Evolutionary conservation across 2,113 vertebrate genomes (phyloP).

Genomic region (Neomonachus schauinslandi): DNA sequence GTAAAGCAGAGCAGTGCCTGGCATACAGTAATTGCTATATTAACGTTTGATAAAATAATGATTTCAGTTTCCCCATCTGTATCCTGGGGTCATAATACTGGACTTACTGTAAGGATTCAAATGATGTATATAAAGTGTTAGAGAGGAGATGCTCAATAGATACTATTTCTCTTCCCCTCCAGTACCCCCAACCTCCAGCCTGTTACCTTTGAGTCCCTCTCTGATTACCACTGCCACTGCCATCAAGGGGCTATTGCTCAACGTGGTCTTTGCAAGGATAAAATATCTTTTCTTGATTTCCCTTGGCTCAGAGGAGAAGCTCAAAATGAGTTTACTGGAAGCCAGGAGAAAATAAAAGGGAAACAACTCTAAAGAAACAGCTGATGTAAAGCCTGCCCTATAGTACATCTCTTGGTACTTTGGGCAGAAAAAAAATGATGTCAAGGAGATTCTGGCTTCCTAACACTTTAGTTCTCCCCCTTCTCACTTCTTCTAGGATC

Average conservation of each 20-base stretch:
- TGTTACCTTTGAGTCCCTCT: slow-evolving; percentile 6
- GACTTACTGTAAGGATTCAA: background rate
- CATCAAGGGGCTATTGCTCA: background rate
- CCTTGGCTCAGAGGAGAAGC: background rate
- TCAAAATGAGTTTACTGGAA: slow-evolving; percentile 38
- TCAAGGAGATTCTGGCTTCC: background rate
- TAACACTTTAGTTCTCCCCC: background rate
- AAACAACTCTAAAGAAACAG: background rate
- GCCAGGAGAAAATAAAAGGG: background rate
- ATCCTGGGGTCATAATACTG: background rate
- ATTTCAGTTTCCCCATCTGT: background rate
- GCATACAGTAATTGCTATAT: background rate
- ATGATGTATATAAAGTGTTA: background rate
- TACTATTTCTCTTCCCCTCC: background rate
- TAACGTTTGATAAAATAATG: background rate
- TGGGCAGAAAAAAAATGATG: background rate
- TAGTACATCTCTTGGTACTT: background rate
- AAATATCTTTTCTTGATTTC: slow-evolving; percentile 37
- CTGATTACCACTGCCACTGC: background rate
- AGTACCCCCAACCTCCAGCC: background rate
- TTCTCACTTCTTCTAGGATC: background rate
- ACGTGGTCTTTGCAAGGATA: slow-evolving; percentile 12
- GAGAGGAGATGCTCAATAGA: background rate
- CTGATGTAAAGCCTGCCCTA: background rate
- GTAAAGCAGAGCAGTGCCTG: background rate